Percentiles rank a stretch among this genome's conserved stretches.
phyloP scores from a whole-genome alignment of 2,888 invertebrate species.

The Lepidonotus clava region DNA sequence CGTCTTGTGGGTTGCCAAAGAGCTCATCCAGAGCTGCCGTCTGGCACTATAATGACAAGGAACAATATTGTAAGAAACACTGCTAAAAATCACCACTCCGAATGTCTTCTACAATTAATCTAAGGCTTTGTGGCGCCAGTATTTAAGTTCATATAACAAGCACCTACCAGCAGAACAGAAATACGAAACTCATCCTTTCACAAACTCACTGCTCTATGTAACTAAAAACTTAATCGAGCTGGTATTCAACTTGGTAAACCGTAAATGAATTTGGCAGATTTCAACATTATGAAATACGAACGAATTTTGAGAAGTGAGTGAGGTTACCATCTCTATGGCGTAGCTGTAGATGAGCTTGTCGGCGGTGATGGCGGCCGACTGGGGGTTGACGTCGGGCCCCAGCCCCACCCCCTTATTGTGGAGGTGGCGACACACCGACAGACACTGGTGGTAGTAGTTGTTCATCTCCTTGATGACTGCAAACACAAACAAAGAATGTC shows the following conservation, averaged over 20 bases:
- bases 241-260: too few relatives aligned
- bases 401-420: constrained; percentile 84
- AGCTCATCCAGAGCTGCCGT: constrained; percentile 98
- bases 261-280: too few relatives aligned
- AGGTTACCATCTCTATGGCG: constrained; percentile 97
- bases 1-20: constrained; percentile 90
- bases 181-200: too few relatives aligned
- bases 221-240: neutral
- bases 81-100: too few relatives aligned
- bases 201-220: neutral
- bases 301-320: too few relatives aligned
- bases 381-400: constrained; percentile 84
- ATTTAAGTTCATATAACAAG: too few relatives aligned
- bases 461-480: constrained; percentile 94
- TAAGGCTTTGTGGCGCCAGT: too few relatives aligned
- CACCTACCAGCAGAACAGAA: too few relatives aligned
- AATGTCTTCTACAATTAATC: too few relatives aligned
- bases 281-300: too few relatives aligned
- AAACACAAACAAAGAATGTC: too few relatives aligned
- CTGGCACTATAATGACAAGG: constrained; percentile 95
- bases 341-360: constrained; percentile 98
- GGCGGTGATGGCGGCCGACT: constrained; percentile 85
- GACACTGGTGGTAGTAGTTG: constrained; percentile 92
- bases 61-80: too few relatives aligned
- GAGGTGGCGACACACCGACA: constrained; percentile 91